Evolutionary conservation across 2,113 vertebrate species (phyloP).

Genomic region (Xyrauchen texanus): DNA sequence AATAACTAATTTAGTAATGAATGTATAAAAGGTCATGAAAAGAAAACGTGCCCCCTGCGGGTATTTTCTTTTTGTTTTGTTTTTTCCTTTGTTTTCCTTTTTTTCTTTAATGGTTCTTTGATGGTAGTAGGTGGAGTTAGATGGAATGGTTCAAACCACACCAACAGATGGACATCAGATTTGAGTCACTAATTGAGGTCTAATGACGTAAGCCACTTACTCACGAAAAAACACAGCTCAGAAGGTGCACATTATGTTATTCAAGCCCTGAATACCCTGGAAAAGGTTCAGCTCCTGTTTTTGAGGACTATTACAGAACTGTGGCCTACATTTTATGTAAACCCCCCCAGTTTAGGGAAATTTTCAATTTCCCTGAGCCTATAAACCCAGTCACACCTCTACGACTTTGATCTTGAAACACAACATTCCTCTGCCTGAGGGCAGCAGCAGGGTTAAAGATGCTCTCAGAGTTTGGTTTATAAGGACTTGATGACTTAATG

Average conservation of each 20-base stretch:
- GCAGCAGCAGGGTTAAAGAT: slow-evolving; percentile 44
- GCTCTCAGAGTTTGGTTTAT: slow-evolving; percentile 45
- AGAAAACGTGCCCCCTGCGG: neutral
- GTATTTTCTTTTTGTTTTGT: neutral
- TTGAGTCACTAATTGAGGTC: slow-evolving; percentile 6
- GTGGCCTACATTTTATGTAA: slow-evolving; percentile 44
- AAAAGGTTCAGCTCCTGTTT: neutral
- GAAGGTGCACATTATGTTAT: neutral
- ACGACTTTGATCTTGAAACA: slow-evolving; percentile 57
- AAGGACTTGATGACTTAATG: slow-evolving; percentile 47
- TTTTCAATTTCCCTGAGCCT: slow-evolving; percentile 47
- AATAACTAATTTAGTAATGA: neutral
- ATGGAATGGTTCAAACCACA: neutral
- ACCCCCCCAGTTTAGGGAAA: slow-evolving; percentile 52
- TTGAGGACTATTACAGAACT: slow-evolving; percentile 23
- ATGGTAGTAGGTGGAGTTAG: neutral
- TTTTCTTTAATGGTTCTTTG: neutral
- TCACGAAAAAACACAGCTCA: neutral
- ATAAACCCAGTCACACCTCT: slow-evolving; percentile 53
- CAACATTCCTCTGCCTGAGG: slow-evolving; percentile 42
- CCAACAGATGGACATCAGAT: neutral
- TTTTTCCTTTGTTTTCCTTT: neutral
- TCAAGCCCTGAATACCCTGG: slow-evolving; percentile 10
- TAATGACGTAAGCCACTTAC: slow-evolving; percentile 10
- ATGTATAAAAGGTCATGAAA: neutral